Evolutionary conservation across 2,797 vertebrate species (phyloP), one percentile per base, ranked within the genome.

Genomic region (Enteromius fasciolatus): DNA sequence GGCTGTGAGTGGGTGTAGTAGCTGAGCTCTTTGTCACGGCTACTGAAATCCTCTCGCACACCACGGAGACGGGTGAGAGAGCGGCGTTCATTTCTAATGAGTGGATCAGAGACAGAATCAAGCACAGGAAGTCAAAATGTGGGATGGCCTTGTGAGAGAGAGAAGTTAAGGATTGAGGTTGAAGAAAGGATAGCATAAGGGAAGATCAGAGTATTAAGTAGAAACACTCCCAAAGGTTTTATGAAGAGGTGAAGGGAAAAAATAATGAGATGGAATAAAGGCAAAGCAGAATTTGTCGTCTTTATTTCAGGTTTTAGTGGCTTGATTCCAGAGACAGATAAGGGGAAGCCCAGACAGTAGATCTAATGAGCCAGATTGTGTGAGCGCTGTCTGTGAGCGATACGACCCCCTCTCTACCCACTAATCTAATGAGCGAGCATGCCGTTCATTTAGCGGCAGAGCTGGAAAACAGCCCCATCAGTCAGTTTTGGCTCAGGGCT

Each of bases 321-420:
- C 23, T 44, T 44, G 54, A 57, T 73, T 83, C 46, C 70, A 73
- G 74, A 18, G 23, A 85, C 64, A 61, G 80, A 75, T 83, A 66
- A 69, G 54, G 78, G 61, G 41, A 17, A 48, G 67, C 46, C 83
- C 72, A 79, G 61, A 70, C 64, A 57, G 76, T 75, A 44, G 76
- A 77, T 39, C 28, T 85, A 86, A 86, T 89, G 83, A 87, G 78
- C 61, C 20, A 12, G 44, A 63, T 57, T 52, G 2, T 80, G 68
- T 61, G 50, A 83, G 70, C 6, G 14, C 36, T 15, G 41, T 33
- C 57, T 61, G 73, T 39, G 78, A 80, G 57, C 31, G 46, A 84
- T 74, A 41, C 57, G 2, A 63, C 61, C 68, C 67, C 68, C n/a
- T 52, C 52, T 80, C 77, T 64, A 81, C 23, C 44, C 73, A 82